These are phyloP conservation scores for Paralvinella palmiformis DNA, from an alignment of 1,140 invertebrate species.

Conservation along the genomic window DNA sequence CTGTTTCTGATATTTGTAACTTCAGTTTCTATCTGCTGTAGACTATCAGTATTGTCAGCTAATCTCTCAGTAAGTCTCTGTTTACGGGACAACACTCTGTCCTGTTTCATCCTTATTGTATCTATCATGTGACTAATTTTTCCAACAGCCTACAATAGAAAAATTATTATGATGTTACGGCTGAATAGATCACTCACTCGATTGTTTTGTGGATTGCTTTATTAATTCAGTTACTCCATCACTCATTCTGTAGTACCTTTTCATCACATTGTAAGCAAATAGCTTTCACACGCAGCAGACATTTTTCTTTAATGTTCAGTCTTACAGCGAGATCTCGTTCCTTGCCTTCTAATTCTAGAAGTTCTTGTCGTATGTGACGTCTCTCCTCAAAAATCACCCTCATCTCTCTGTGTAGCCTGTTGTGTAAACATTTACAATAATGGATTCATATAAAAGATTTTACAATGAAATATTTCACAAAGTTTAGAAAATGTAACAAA, in stretches of 20 bases:
- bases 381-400: conserved; percentile 8
- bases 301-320: conserved; percentile 30
- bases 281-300: conserved; percentile 26
- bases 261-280: conserved; percentile 12
- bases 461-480: too few relatives aligned
- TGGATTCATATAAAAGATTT: too few relatives aligned
- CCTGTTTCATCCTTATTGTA: background rate
- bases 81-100: background rate
- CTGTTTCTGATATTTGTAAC: background rate
- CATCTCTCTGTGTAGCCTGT: background rate
- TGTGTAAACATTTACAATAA: background rate
- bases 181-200: background rate
- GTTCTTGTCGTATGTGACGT: conserved; percentile 23
- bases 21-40: too few relatives aligned
- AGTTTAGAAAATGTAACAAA: too few relatives aligned
- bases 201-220: background rate
- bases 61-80: background rate
- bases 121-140: background rate
- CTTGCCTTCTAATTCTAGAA: conserved; percentile 31
- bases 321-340: conserved; percentile 33
- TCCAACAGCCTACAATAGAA: background rate
- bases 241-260: too few relatives aligned
- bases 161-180: conserved; percentile 8
- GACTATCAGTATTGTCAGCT: too few relatives aligned
- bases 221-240: conserved; percentile 15